A percentile compares a stretch with the other conserved stretches of the same genome.
phyloP scores from a whole-genome alignment of 2,797 vertebrate species.

The Danio aesculapii region DNA sequence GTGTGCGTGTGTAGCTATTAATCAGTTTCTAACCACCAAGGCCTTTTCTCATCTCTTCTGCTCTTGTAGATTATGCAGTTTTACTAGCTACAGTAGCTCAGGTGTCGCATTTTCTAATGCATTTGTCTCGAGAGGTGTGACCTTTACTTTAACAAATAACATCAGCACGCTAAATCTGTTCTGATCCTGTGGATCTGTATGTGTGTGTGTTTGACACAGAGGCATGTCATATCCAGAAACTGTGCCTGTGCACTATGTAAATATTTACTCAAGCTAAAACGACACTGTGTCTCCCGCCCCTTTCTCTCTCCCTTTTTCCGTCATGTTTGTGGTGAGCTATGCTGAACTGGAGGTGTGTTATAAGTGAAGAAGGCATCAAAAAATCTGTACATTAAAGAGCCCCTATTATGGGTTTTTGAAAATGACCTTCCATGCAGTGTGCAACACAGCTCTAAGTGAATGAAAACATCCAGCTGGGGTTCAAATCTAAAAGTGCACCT shows the following conservation, averaged over 20 bases:
- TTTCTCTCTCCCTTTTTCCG: slow-evolving; percentile 23
- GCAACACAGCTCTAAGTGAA: no score
- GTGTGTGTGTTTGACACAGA: slow-evolving; percentile 4
- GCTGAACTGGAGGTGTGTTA: slow-evolving; percentile 10
- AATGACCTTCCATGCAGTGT: no score
- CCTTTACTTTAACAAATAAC: slow-evolving; percentile 23
- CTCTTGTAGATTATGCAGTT: neutral
- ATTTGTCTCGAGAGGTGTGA: neutral
- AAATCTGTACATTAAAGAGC: slow-evolving; percentile 1
- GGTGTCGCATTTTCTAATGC: neutral
- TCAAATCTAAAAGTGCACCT: no score
- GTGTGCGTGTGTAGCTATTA: slow-evolving; percentile 5
- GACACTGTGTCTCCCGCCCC: slow-evolving; percentile 53
- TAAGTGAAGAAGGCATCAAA: neutral
- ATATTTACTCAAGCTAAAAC: slow-evolving; percentile 64
- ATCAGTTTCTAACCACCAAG: slow-evolving; percentile 11
- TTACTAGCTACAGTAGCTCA: neutral
- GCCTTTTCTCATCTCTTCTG: neutral
- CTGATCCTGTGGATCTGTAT: neutral
- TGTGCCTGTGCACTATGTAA: slow-evolving; percentile 58
- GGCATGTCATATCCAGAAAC: slow-evolving; percentile 25
- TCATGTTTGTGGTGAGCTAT: slow-evolving; percentile 24
- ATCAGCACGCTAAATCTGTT: slow-evolving; percentile 11
- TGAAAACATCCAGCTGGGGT: no score
- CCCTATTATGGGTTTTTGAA: no score